Evolutionary conservation across 2,888 invertebrate species (phyloP).

Genomic region (Athalia cordata): DNA sequence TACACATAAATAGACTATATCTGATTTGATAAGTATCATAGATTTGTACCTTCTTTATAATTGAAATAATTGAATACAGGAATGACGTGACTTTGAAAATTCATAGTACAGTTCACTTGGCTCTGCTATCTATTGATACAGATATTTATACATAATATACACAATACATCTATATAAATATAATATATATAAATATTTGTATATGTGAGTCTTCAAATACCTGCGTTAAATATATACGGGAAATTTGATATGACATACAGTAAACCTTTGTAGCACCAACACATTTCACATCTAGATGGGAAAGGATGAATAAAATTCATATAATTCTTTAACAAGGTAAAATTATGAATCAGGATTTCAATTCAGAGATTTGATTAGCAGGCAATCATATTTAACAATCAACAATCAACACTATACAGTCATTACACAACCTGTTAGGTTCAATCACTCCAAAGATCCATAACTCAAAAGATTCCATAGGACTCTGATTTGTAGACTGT

Average conservation of each 20-base stretch:
- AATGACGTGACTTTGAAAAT: constrained; percentile 27
- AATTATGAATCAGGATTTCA: background rate
- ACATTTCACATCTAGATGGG: constrained; percentile 1
- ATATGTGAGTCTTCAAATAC: constrained; percentile 1
- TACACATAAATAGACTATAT: constrained; percentile 26
- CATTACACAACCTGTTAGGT: too few species aligned
- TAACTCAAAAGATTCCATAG: too few species aligned
- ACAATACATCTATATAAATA: constrained; percentile 3
- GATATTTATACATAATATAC: background rate
- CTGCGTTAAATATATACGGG: constrained; percentile 25
- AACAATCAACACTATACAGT: constrained; percentile 1
- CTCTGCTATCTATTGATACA: background rate
- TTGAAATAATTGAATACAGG: constrained; percentile 25
- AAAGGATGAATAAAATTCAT: constrained; percentile 2
- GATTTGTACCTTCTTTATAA: constrained; percentile 34
- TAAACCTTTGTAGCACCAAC: constrained; percentile 37
- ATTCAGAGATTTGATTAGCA: constrained; percentile 21
- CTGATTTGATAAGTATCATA: constrained; percentile 21
- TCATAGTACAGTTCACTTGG: background rate
- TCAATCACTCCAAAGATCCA: too few species aligned
- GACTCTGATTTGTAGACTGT: too few species aligned
- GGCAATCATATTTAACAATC: constrained; percentile 2
- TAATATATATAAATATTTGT: constrained; percentile 2
- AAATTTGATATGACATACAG: constrained; percentile 32
- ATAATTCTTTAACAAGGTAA: constrained; percentile 8